Conservation (phyloP, 1,140 invertebrate species). For the Steinernema khuongi region DNA sequence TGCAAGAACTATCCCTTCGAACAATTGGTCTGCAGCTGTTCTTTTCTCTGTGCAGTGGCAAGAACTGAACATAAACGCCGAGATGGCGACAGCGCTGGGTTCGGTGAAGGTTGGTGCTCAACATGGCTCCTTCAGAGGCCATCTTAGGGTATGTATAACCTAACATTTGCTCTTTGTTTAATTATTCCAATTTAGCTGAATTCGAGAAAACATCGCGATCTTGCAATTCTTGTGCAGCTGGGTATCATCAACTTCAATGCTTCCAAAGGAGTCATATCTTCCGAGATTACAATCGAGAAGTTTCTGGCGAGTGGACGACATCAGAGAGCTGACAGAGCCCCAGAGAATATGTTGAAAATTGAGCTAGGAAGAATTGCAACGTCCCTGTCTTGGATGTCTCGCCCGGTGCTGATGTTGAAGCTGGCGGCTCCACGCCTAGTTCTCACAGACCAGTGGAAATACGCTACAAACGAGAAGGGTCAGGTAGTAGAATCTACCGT, state of each 20-base stretch:
- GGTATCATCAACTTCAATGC: background rate
- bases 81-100: slow-evolving; percentile 56
- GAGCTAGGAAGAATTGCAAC: slow-evolving; percentile 41
- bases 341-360: slow-evolving; percentile 42
- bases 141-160: background rate
- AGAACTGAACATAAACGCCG: slow-evolving; percentile 52
- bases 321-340: slow-evolving; percentile 38
- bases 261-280: slow-evolving; percentile 47
- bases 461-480: slow-evolving; percentile 1
- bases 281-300: slow-evolving; percentile 39
- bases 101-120: slow-evolving; percentile 31
- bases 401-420: slow-evolving; percentile 45
- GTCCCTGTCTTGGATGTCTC: slow-evolving; percentile 53
- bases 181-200: slow-evolving; percentile 36
- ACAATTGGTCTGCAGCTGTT: slow-evolving; percentile 37
- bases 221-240: slow-evolving; percentile 27
- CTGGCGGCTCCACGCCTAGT: slow-evolving; percentile 40
- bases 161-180: background rate
- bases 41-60: slow-evolving; percentile 51
- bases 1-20: background rate
- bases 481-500: slow-evolving; percentile 40
- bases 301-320: slow-evolving; percentile 38
- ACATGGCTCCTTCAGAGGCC: slow-evolving; percentile 34
- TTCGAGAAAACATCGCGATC: slow-evolving; percentile 41
- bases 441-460: slow-evolving; percentile 44